Percentiles rank a stretch among this genome's conserved stretches.
Evolutionary conservation across 1,140 invertebrate species (phyloP).

Genomic region (Melipona quadrifasciata): DNA sequence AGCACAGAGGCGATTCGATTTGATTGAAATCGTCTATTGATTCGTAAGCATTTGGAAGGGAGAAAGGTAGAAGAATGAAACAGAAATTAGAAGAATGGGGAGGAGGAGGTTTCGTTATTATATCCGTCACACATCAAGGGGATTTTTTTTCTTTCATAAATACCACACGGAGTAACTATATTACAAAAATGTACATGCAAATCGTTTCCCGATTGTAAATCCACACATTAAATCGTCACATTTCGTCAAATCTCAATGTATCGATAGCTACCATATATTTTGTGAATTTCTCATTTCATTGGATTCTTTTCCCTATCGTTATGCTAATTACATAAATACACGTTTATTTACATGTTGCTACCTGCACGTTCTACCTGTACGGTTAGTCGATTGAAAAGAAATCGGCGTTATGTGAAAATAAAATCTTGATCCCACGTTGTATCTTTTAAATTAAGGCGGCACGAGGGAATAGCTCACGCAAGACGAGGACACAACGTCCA

Average conservation of each 20-base stretch:
- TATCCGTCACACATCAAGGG: conserved; percentile 44
- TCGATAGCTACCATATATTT: conserved; percentile 9
- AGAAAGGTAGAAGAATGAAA: conserved; percentile 6
- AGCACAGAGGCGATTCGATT: conserved; percentile 14
- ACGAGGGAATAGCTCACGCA: conserved; percentile 24
- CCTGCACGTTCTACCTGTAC: conserved; percentile 35
- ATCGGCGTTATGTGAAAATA: conserved; percentile 44
- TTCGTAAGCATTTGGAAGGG: conserved; percentile 28
- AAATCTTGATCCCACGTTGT: conserved; percentile 28
- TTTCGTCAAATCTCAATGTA: conserved; percentile 10
- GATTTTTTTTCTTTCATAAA: conserved; percentile 65
- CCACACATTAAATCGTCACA: not conserved
- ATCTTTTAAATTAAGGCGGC: conserved; percentile 34
- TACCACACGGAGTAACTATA: conserved; percentile 70
- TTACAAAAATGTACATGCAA: conserved; percentile 77
- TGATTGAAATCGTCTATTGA: conserved; percentile 27
- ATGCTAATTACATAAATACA: conserved; percentile 82
- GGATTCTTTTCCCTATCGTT: conserved; percentile 55
- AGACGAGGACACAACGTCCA: not conserved
- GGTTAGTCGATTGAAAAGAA: conserved; percentile 53
- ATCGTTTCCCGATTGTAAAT: conserved; percentile 40
- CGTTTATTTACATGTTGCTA: conserved; percentile 75
- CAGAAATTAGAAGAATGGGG: not conserved
- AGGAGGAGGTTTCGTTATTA: conserved; percentile 28
- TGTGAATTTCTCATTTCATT: conserved; percentile 21